Conservation (phyloP, 2,888 invertebrate species). For the Coenonympha glycerion region DNA sequence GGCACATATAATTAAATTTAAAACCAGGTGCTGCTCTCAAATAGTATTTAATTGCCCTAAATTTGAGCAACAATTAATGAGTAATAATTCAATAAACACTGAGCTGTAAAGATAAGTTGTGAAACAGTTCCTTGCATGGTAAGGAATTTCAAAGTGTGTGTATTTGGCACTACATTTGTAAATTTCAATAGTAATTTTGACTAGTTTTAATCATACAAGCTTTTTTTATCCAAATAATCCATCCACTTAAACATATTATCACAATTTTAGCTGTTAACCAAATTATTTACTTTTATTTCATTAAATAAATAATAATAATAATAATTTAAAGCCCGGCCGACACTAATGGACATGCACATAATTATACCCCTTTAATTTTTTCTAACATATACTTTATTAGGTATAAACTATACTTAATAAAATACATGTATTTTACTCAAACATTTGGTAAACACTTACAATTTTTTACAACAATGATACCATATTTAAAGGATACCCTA, state of each 20-base stretch:
- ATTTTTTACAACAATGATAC: not conserved
- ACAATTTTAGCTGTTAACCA: constrained; percentile 28
- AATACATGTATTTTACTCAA: not conserved
- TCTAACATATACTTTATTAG: too few relatives aligned
- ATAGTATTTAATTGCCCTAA: constrained; percentile 32
- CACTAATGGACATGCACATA: not conserved
- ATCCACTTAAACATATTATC: constrained; percentile 35
- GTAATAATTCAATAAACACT: not conserved
- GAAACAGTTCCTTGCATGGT: constrained; percentile 40
- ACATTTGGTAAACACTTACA: too few relatives aligned
- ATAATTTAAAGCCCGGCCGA: not conserved
- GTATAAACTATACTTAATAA: too few relatives aligned
- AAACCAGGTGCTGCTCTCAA: constrained; percentile 4
- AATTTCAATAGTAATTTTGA: constrained; percentile 46
- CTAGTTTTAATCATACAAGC: constrained; percentile 42
- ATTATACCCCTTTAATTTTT: too few relatives aligned
- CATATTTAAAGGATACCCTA: constrained; percentile 15
- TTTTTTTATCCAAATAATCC: constrained; percentile 27
- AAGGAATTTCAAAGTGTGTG: constrained; percentile 50
- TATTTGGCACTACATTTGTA: constrained; percentile 59
- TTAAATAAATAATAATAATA: not conserved
- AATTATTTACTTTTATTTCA: not conserved
- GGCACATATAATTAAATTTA: too few relatives aligned
- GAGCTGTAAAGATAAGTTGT: constrained; percentile 20
- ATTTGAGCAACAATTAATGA: constrained; percentile 33